Conservation (phyloP, 2,888 invertebrate genomes). For the Acanthosoma haemorrhoidale region DNA sequence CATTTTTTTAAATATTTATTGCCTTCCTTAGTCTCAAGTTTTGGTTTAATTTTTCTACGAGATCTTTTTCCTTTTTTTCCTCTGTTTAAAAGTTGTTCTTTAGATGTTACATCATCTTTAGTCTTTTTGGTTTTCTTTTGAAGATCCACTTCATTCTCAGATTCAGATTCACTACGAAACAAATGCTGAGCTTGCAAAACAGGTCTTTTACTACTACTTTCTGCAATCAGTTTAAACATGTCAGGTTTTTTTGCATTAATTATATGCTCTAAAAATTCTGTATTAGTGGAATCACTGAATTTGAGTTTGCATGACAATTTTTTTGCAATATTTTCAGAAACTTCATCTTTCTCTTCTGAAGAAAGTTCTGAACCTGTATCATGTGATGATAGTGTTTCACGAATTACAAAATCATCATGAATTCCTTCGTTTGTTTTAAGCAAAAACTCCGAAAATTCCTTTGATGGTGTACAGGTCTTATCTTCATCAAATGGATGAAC, state of each 20-base stretch:
- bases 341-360: not conserved
- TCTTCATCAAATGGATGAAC: not conserved
- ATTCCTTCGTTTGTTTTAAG: not conserved
- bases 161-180: not conserved
- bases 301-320: not conserved
- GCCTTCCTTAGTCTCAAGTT: not conserved
- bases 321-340: not conserved
- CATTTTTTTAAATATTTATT: not conserved
- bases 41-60: not conserved
- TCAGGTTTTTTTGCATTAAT: not conserved
- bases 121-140: not conserved
- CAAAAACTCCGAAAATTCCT: not conserved
- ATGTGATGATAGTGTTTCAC: not conserved
- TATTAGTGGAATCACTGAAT: not conserved
- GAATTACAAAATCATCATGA: not conserved
- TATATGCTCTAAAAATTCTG: not conserved
- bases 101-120: not conserved
- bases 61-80: not conserved
- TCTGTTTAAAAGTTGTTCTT: not conserved
- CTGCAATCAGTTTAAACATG: not conserved
- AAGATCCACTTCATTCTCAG: not conserved
- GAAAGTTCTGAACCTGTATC: not conserved
- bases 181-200: not conserved
- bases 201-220: not conserved
- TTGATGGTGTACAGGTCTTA: not conserved